Percentiles rank a stretch among this genome's conserved stretches.
These are phyloP conservation scores for Athetis lepigone DNA, from an alignment of 2,888 invertebrate species.

Conservation along the genomic window DNA sequence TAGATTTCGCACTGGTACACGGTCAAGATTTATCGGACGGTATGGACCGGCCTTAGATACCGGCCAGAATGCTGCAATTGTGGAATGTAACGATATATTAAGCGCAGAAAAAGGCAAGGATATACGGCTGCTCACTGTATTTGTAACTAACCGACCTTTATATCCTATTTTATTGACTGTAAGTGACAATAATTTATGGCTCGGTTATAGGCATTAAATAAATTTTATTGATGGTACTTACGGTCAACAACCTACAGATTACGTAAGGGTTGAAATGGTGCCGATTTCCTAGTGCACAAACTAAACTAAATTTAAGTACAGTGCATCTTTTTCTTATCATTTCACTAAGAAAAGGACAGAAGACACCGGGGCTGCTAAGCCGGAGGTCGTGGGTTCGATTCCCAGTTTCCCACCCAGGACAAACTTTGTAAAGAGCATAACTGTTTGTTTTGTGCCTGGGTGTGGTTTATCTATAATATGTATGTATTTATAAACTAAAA, in stretches of 20 bases:
- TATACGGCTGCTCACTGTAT: slow-evolving; percentile 55
- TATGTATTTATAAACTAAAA: too few species aligned
- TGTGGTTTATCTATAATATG: too few species aligned
- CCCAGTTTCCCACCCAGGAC: too few species aligned
- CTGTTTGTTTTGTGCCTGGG: too few species aligned
- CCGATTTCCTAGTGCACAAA: too few species aligned
- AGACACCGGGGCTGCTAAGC: too few species aligned
- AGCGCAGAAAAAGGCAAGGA: slow-evolving; percentile 71
- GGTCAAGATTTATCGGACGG: slow-evolving; percentile 82
- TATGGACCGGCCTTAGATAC: slow-evolving; percentile 77
- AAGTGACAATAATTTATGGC: slow-evolving; percentile 53
- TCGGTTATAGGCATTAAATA: slow-evolving; percentile 44
- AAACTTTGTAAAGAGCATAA: too few species aligned
- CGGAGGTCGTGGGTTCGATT: too few species aligned
- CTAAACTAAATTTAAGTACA: too few species aligned
- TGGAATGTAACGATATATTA: slow-evolving; percentile 77
- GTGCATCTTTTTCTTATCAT: too few species aligned
- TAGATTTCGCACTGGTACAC: slow-evolving; percentile 80
- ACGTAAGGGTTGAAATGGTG: too few species aligned
- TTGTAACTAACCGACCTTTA: slow-evolving; percentile 61
- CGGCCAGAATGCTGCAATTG: slow-evolving; percentile 69
- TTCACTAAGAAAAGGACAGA: too few species aligned
- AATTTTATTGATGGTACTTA: slow-evolving; percentile 39
- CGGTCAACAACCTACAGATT: slow-evolving; percentile 56
- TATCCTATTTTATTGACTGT: slow-evolving; percentile 51